Evolutionary conservation across 1,140 invertebrate species (phyloP).

Genomic region (Eriosoma lanigerum): DNA sequence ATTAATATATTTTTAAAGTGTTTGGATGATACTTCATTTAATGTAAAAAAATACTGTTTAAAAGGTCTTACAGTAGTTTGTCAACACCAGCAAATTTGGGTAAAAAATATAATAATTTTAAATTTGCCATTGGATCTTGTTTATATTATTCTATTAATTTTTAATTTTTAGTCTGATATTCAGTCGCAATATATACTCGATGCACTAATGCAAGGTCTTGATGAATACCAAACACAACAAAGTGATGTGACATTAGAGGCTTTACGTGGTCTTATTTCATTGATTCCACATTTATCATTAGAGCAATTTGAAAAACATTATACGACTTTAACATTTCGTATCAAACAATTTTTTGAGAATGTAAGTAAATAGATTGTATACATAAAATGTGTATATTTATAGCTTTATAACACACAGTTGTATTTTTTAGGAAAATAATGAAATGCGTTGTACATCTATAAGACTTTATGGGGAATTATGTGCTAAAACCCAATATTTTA

Average conservation of each 20-base stretch:
- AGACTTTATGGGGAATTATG: conserved; percentile 43
- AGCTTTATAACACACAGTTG: not conserved
- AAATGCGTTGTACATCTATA: conserved; percentile 33
- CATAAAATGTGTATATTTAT: not conserved
- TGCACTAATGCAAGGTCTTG: conserved; percentile 37
- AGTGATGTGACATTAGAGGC: conserved; percentile 46
- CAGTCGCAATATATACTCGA: conserved; percentile 40
- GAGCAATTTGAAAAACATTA: conserved; percentile 44
- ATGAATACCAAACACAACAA: conserved; percentile 33
- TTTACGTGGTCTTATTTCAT: conserved; percentile 41
- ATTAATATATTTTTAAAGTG: conserved; percentile 40
- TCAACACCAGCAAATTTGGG: conserved; percentile 26
- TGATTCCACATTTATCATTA: conserved; percentile 30
- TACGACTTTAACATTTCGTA: conserved; percentile 1
- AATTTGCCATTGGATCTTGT: not conserved
- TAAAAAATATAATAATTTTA: not conserved
- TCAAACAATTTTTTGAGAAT: conserved; percentile 48
- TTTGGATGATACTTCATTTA: conserved; percentile 16
- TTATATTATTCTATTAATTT: not conserved
- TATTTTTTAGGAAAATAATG: conserved; percentile 29
- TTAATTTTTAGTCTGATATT: not conserved
- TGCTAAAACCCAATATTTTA: conserved; percentile 12
- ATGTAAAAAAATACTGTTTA: conserved; percentile 37
- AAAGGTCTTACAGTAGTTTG: conserved; percentile 49
- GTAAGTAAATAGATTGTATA: not conserved